phyloP scores from a whole-genome alignment of 30 jellyfish, hydroid and myxozoan species.

The Hydractinia echinata region DNA sequence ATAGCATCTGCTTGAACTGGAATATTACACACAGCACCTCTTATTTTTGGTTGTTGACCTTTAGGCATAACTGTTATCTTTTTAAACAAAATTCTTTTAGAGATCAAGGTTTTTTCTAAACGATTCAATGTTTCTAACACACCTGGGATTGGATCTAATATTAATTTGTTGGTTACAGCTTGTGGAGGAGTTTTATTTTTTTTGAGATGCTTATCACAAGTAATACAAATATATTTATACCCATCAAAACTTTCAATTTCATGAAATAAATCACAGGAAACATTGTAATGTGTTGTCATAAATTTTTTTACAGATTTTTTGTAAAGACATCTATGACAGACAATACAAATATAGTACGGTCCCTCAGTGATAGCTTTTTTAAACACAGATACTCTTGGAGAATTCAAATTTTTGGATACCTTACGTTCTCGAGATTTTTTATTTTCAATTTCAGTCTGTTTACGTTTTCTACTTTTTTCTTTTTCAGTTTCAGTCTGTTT shows the following conservation, averaged over 20 bases:
- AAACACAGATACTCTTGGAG: background rate
- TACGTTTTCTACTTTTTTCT: background rate
- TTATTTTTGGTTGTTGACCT: constrained; percentile 1
- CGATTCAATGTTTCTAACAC: constrained; percentile 1
- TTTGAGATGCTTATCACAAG: too few species aligned
- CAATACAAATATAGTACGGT: background rate
- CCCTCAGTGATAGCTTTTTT: background rate
- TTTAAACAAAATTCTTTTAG: background rate
- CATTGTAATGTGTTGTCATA: too few species aligned
- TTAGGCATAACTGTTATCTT: background rate
- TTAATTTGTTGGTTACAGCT: too few species aligned
- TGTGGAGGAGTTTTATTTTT: too few species aligned
- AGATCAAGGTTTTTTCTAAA: background rate
- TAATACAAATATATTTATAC: too few species aligned
- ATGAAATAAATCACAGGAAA: too few species aligned
- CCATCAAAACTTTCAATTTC: too few species aligned
- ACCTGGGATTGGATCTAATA: too few species aligned
- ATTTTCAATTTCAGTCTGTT: background rate
- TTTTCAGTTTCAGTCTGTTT: background rate
- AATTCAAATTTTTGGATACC: background rate
- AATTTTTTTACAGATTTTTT: too few species aligned
- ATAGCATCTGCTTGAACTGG: background rate
- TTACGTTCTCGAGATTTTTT: background rate
- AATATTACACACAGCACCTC: background rate
- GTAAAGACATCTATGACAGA: too few species aligned